phyloP scores from a whole-genome alignment of 2,888 invertebrate species.

The Epinotia nisella region DNA sequence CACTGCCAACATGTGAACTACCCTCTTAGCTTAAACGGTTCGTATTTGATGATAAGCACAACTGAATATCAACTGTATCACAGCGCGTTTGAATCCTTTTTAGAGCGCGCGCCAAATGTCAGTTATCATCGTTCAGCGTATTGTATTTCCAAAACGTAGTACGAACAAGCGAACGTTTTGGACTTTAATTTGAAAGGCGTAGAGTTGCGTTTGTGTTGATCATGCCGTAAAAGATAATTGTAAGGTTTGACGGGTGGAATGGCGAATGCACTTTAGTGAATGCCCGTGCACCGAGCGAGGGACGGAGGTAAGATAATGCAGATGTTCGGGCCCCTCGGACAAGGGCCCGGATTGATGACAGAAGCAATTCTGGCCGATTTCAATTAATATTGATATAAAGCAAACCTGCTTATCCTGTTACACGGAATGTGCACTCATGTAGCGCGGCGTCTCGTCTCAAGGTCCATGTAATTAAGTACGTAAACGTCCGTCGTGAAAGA shows the following conservation, averaged over 20 bases:
- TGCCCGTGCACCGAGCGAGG: constrained; percentile 67
- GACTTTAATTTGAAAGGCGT: constrained; percentile 46
- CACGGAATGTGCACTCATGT: constrained; percentile 24
- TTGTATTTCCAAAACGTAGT: constrained; percentile 53
- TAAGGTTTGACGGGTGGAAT: constrained; percentile 74
- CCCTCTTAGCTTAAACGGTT: constrained; percentile 82
- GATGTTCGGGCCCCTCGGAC: constrained; percentile 66
- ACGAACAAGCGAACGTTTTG: constrained; percentile 47
- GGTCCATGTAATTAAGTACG: not conserved
- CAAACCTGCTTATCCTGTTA: constrained; percentile 48
- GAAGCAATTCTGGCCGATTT: constrained; percentile 73
- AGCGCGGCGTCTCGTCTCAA: not conserved
- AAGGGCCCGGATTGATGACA: constrained; percentile 71
- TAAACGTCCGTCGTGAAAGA: not conserved
- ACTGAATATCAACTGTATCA: constrained; percentile 53
- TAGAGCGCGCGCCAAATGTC: constrained; percentile 52
- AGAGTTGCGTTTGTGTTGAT: constrained; percentile 53
- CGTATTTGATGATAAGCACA: constrained; percentile 53
- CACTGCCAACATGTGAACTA: constrained; percentile 83
- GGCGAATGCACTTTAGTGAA: constrained; percentile 81
- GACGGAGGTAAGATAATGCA: constrained; percentile 82
- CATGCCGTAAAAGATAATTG: constrained; percentile 57
- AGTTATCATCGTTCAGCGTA: constrained; percentile 72
- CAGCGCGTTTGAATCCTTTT: constrained; percentile 48
- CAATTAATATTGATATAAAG: constrained; percentile 79